These are phyloP conservation scores for Nothoprocta pentlandii DNA, from an alignment of 2,113 vertebrate genomes.

Conservation along the genomic window DNA sequence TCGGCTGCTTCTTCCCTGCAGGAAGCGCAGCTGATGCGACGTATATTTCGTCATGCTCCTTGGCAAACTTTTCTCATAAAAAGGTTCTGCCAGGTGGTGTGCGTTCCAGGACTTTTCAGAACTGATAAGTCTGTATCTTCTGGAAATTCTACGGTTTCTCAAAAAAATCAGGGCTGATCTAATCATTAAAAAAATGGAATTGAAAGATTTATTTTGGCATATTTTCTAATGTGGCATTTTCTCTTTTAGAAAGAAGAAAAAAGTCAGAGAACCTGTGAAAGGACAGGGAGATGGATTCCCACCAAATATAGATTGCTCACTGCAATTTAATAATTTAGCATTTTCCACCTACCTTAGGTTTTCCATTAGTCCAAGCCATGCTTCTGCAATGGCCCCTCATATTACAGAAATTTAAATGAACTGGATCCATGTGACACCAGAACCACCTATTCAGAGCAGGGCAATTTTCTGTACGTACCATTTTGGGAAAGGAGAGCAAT, in stretches of 20 bases:
- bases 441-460: not conserved
- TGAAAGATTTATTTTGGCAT: not conserved
- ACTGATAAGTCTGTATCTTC: not conserved
- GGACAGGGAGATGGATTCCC: no score
- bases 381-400: not conserved
- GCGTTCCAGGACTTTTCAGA: not conserved
- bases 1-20: not conserved
- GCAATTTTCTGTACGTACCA: rapidly evolving
- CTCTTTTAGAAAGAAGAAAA: no score
- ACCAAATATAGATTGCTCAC: rapidly evolving
- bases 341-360: not conserved
- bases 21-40: not conserved
- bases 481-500: not conserved
- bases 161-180: not conserved
- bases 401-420: not conserved
- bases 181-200: not conserved
- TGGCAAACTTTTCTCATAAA: not conserved
- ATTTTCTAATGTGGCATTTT: not conserved
- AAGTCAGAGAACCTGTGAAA: no score
- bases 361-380: not conserved
- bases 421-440: no score
- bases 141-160: not conserved
- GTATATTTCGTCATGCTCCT: not conserved
- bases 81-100: no score
- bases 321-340: not conserved